A percentile compares a stretch with the other conserved stretches of the same genome.
Evolutionary conservation across 2,113 vertebrate genomes (phyloP).

Genomic region (Nycticryphes semicollaris): DNA sequence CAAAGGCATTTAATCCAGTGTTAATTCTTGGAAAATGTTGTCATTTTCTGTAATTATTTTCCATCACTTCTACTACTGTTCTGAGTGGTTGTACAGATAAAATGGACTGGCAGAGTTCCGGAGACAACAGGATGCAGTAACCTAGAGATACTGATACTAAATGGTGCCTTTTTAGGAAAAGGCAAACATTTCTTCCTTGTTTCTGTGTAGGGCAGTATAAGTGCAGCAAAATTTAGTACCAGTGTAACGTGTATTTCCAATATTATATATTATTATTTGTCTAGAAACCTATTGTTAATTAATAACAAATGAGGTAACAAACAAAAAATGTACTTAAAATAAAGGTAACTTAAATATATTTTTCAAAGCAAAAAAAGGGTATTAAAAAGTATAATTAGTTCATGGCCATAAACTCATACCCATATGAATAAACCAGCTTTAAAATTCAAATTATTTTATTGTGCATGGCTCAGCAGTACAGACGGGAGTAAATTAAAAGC

Average conservation of each 20-base stretch:
- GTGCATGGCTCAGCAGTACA: not conserved
- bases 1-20: not conserved
- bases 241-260: not conserved
- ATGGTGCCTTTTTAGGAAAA: not conserved
- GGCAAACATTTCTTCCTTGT: not conserved
- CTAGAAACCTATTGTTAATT: not conserved
- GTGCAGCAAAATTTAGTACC: not conserved
- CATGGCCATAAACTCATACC: not conserved
- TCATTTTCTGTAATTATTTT: not conserved
- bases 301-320: not conserved
- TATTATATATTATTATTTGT: not conserved
- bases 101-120: not conserved
- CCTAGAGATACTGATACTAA: not conserved
- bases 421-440: not conserved
- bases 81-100: not conserved
- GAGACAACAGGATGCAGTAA: not conserved
- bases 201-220: not conserved
- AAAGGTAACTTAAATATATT: not conserved
- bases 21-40: not conserved
- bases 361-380: not conserved
- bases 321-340: not conserved
- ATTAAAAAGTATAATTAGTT: not conserved
- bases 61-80: not conserved
- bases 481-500: not conserved
- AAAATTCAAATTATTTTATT: not conserved